Conservation (phyloP, 2,797 vertebrate species). For the Sternotherus odoratus region DNA sequence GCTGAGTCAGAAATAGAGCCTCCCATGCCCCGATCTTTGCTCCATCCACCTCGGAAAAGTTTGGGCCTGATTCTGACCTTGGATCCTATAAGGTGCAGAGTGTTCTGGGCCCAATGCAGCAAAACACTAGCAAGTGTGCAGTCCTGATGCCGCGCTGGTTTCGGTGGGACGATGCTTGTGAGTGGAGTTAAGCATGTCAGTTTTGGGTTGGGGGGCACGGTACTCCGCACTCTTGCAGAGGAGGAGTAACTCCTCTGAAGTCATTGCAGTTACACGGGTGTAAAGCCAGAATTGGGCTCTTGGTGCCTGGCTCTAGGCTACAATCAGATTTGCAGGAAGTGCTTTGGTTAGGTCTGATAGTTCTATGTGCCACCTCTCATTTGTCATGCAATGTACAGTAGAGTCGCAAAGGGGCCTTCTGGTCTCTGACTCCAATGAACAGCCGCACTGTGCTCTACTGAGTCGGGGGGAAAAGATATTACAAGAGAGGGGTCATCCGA, state of each 20-base stretch:
- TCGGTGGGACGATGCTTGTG: not conserved
- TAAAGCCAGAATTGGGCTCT: rapidly evolving
- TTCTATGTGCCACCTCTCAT: not conserved
- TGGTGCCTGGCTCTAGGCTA: not conserved
- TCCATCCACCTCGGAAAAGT: not conserved
- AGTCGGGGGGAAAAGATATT: not conserved
- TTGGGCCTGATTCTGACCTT: not conserved
- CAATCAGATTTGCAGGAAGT: not conserved
- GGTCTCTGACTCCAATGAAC: not conserved
- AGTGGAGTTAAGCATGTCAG: not conserved
- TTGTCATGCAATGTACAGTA: not conserved
- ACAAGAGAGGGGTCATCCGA: not conserved
- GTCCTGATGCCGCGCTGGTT: not conserved
- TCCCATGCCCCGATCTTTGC: not conserved
- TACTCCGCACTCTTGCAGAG: not conserved
- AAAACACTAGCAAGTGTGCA: not conserved
- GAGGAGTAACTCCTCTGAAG: rapidly evolving
- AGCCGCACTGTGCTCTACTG: not conserved
- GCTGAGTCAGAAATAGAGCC: not conserved
- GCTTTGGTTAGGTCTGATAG: not conserved
- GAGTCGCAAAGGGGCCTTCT: not conserved
- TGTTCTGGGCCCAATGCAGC: not conserved
- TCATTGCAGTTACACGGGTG: not conserved
- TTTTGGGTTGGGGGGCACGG: not conserved
- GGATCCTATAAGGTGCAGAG: not conserved